phyloP scores from a whole-genome alignment of 2,888 invertebrate genomes.

The Philhelius pedissequus region DNA sequence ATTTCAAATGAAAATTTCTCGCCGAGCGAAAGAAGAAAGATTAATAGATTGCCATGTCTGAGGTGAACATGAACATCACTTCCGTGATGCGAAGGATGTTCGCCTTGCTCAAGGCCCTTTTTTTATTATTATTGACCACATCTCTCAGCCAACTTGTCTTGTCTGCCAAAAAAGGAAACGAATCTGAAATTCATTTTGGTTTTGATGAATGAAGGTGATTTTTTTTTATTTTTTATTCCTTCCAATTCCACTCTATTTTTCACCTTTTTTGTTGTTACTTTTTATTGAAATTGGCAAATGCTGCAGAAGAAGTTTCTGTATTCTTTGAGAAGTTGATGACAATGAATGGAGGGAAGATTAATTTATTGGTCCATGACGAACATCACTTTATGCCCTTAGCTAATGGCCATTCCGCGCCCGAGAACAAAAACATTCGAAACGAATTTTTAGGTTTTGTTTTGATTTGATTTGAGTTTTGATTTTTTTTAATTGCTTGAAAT shows the following conservation, averaged over 20 bases:
- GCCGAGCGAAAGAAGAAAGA: constrained; percentile 47
- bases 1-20: constrained; percentile 52
- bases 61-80: constrained; percentile 43
- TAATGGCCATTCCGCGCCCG: not conserved
- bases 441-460: not conserved
- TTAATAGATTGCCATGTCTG: constrained; percentile 52
- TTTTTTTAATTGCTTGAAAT: not conserved
- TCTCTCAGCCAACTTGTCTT: constrained; percentile 44
- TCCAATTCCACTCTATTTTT: not conserved
- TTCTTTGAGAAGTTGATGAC: constrained; percentile 33
- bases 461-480: not conserved
- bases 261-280: not conserved
- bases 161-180: constrained; percentile 1
- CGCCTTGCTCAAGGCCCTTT: not conserved
- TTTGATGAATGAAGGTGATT: constrained; percentile 63
- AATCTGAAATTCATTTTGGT: constrained; percentile 60
- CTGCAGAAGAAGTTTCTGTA: not conserved
- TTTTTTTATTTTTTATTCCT: constrained; percentile 19
- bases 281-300: constrained; percentile 1
- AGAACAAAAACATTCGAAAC: not conserved
- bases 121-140: constrained; percentile 47
- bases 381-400: constrained; percentile 1
- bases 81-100: constrained; percentile 10
- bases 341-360: constrained; percentile 48
- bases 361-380: constrained; percentile 63